Evolutionary conservation across 1,140 invertebrate genomes (phyloP).

Genomic region (Homalodisca vitripennis): DNA sequence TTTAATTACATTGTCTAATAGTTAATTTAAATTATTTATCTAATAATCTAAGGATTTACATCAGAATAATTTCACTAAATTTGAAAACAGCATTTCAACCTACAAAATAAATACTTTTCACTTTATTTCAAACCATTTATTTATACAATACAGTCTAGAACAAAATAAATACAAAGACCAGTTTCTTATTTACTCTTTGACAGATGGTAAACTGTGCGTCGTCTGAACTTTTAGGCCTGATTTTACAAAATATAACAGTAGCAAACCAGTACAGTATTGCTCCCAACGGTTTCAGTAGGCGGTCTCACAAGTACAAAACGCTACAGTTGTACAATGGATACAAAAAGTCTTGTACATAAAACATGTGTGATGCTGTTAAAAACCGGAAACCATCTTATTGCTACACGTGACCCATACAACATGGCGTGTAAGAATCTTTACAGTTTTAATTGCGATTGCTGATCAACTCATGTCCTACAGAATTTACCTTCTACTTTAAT

Average conservation of each 20-base stretch:
- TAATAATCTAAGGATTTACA: too few species aligned
- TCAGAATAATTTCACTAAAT: too few species aligned
- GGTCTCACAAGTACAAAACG: neutral
- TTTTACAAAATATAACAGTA: slow-evolving; percentile 8
- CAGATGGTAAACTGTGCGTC: neutral
- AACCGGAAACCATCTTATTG: neutral
- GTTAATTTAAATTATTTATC: too few species aligned
- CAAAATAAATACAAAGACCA: neutral
- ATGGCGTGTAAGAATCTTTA: neutral
- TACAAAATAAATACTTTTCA: neutral
- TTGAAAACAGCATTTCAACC: too few species aligned
- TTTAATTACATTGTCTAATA: too few species aligned
- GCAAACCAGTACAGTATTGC: slow-evolving; percentile 10
- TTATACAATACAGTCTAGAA: neutral
- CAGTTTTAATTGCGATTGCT: neutral
- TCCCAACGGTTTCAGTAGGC: slow-evolving; percentile 6
- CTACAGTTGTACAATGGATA: neutral
- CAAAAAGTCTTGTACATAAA: neutral
- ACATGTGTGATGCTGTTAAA: neutral
- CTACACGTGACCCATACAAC: neutral
- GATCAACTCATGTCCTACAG: neutral
- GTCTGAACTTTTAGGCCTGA: neutral
- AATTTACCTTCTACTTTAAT: neutral
- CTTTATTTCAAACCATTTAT: neutral
- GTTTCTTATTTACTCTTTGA: neutral